Evolutionary conservation across 2,888 invertebrate genomes (phyloP).

Genomic region (Acrobasis repandana): DNA sequence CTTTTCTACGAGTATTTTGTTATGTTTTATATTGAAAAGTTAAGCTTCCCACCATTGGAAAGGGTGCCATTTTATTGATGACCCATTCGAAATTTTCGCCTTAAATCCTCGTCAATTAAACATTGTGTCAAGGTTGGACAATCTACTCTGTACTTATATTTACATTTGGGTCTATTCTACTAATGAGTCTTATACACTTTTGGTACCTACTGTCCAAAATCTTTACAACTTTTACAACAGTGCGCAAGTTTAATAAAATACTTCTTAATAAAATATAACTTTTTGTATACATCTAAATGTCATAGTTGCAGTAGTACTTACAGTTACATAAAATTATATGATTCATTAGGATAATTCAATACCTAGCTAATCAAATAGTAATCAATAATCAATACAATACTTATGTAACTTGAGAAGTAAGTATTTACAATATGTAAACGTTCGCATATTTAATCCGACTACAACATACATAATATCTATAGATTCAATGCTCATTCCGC

Average conservation of each 20-base stretch:
- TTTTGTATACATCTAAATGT: background rate
- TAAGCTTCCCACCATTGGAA: background rate
- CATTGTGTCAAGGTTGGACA: background rate
- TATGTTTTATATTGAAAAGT: conserved; percentile 22
- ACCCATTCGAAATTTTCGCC: background rate
- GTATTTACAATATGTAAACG: conserved; percentile 10
- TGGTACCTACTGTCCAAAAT: background rate
- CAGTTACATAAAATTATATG: conserved; percentile 1
- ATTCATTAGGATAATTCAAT: conserved; percentile 13
- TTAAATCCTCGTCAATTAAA: conserved; percentile 14
- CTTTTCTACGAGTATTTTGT: conserved; percentile 24
- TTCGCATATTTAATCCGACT: background rate
- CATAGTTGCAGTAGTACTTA: background rate
- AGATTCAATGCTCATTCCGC: conserved; percentile 29
- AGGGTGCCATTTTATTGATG: conserved; percentile 14
- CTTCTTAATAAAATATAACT: background rate
- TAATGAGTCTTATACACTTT: conserved; percentile 13
- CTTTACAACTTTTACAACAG: background rate
- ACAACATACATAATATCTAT: conserved; percentile 6
- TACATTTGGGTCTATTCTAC: conserved; percentile 5
- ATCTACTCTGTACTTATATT: background rate
- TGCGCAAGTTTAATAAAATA: background rate
- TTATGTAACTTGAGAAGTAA: conserved; percentile 3
- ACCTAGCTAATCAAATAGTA: background rate
- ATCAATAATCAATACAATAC: background rate